phyloP scores from a whole-genome alignment of 2,888 invertebrate species.

The Ethmia dodecea region DNA sequence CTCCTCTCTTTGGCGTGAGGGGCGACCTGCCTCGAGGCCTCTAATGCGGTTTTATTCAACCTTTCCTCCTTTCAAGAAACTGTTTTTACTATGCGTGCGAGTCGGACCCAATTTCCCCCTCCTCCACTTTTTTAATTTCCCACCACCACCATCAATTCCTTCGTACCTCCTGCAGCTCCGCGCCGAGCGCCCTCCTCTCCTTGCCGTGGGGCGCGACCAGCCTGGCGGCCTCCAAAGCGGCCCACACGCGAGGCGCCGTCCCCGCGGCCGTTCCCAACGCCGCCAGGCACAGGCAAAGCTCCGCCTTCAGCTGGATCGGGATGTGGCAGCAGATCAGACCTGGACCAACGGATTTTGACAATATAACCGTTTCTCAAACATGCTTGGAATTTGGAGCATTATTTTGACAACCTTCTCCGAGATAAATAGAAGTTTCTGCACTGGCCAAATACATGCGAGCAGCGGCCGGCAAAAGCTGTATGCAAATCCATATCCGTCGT shows the following conservation, averaged over 20 bases:
- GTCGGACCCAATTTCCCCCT: neutral
- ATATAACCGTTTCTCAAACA: too few relatives aligned
- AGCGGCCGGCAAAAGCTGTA: too few relatives aligned
- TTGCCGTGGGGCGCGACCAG: slow-evolving; percentile 81
- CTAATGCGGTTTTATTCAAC: slow-evolving; percentile 92
- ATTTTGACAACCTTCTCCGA: too few relatives aligned
- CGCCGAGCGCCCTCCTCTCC: slow-evolving; percentile 82
- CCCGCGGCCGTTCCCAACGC: slow-evolving; percentile 87
- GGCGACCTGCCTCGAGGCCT: slow-evolving; percentile 90
- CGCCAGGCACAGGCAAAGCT: slow-evolving; percentile 86
- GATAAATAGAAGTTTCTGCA: too few relatives aligned
- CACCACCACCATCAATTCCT: neutral
- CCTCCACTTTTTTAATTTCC: neutral
- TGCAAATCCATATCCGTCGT: too few relatives aligned
- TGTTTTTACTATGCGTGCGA: too few relatives aligned
- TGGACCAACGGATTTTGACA: too few relatives aligned
- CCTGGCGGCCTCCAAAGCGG: slow-evolving; percentile 88
- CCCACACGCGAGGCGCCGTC: slow-evolving; percentile 90
- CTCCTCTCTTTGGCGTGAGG: slow-evolving; percentile 79
- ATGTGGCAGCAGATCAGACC: slow-evolving; percentile 92
- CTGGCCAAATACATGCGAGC: too few relatives aligned
- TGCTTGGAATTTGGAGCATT: too few relatives aligned
- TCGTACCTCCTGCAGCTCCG: slow-evolving; percentile 90
- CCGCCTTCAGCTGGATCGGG: slow-evolving; percentile 90
- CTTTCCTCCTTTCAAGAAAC: too few relatives aligned